Conservation (phyloP, 2,888 invertebrate genomes). For the Spialia ferax region DNA sequence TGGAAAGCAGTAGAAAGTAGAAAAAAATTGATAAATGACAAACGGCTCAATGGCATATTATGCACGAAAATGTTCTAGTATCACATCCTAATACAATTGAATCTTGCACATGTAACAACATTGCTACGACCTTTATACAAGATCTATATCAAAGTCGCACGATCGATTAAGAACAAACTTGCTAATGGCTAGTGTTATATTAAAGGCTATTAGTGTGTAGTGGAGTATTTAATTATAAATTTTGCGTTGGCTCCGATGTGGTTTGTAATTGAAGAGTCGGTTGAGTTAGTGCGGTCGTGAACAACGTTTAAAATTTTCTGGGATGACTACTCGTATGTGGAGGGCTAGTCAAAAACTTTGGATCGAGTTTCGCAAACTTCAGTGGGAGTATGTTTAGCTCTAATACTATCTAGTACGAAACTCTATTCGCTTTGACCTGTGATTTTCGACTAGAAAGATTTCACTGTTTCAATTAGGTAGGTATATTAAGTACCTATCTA, state of each 20-base stretch:
- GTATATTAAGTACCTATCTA: not conserved
- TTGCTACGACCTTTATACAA: not conserved
- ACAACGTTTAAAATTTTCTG: slow-evolving; percentile 52
- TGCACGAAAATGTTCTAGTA: too few species aligned
- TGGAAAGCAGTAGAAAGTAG: slow-evolving; percentile 60
- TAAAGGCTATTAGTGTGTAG: slow-evolving; percentile 27
- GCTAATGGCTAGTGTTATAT: slow-evolving; percentile 19
- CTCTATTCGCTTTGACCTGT: not conserved
- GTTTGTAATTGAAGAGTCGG: slow-evolving; percentile 31
- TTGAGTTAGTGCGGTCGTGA: slow-evolving; percentile 20
- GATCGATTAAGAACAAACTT: slow-evolving; percentile 16
- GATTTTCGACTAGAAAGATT: not conserved
- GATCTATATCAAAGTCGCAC: slow-evolving; percentile 13
- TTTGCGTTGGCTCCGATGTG: slow-evolving; percentile 25
- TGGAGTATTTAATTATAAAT: slow-evolving; percentile 29
- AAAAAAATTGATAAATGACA: not conserved
- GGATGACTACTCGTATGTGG: slow-evolving; percentile 12
- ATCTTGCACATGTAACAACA: not conserved
- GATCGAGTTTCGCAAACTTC: not conserved
- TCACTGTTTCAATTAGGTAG: not conserved
- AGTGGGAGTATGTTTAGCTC: not conserved
- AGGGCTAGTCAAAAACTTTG: slow-evolving; percentile 21
- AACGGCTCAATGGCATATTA: not conserved
- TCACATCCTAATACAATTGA: not conserved
- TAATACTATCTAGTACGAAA: not conserved